phyloP scores from a whole-genome alignment of 2,797 vertebrate genomes.

The Anableps anableps region DNA sequence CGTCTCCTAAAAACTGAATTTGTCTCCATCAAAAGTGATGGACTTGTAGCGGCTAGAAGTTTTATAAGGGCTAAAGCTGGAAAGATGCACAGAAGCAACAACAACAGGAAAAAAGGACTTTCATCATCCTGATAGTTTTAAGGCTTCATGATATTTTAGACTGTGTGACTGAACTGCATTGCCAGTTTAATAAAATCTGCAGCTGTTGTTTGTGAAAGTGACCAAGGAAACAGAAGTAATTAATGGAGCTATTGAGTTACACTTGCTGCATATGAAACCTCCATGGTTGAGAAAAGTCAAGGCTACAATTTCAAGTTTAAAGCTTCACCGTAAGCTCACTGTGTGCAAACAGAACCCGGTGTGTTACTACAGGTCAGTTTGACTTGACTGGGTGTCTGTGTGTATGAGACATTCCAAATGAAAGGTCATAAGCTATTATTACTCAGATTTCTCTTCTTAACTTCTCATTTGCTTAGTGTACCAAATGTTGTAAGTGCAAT shows the following conservation, averaged over 20 bases:
- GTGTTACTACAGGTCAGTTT: constrained; percentile 38
- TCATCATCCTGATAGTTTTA: constrained; percentile 59
- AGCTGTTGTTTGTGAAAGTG: constrained; percentile 86
- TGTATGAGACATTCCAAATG: background rate
- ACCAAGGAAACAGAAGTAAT: constrained; percentile 84
- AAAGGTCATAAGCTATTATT: background rate
- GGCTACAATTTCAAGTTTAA: constrained; percentile 59
- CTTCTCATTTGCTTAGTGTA: background rate
- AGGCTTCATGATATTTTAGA: constrained; percentile 63
- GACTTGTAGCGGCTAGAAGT: background rate
- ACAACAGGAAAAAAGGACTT: constrained; percentile 54
- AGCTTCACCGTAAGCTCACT: constrained; percentile 28
- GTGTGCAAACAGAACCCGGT: constrained; percentile 39
- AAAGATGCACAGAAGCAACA: constrained; percentile 17
- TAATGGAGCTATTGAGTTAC: constrained; percentile 82
- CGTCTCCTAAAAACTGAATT: constrained; percentile 1
- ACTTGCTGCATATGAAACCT: constrained; percentile 63
- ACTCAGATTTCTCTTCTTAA: background rate
- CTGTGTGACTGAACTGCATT: constrained; percentile 62
- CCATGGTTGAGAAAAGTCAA: constrained; percentile 57
- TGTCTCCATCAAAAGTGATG: constrained; percentile 3
- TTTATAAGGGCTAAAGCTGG: background rate
- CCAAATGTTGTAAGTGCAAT: background rate
- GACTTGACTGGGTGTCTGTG: constrained; percentile 24
- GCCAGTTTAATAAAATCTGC: constrained; percentile 78